Evolutionary conservation across 2,888 invertebrate species (phyloP).

Genomic region (Cephus spinipes): DNA sequence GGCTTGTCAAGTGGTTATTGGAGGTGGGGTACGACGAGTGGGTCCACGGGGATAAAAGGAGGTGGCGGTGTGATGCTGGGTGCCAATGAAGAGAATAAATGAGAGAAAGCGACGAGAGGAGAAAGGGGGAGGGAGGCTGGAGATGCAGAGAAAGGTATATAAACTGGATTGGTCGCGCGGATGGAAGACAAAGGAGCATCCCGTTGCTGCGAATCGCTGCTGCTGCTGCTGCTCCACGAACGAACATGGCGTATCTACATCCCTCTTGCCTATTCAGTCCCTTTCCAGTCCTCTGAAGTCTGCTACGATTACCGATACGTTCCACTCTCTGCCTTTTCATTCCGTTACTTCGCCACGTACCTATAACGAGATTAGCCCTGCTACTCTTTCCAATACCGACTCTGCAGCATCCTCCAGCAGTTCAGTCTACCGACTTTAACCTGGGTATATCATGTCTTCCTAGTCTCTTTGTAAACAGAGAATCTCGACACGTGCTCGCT

Average conservation of each 20-base stretch:
- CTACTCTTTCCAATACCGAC: conserved; percentile 8
- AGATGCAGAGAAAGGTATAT: conserved; percentile 22
- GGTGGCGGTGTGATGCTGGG: conserved; percentile 14
- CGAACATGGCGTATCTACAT: conserved; percentile 65
- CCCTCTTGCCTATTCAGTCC: conserved; percentile 41
- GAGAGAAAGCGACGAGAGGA: conserved; percentile 14
- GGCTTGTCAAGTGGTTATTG: conserved; percentile 25
- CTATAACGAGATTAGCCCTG: conserved; percentile 22
- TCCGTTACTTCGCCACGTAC: conserved; percentile 40
- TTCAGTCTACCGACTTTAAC: neutral
- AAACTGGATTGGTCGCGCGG: conserved; percentile 36
- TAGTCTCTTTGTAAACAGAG: neutral
- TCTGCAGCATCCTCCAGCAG: conserved; percentile 21
- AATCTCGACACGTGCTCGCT: neutral
- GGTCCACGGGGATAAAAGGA: conserved; percentile 14
- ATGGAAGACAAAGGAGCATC: conserved; percentile 63
- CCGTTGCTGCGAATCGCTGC: conserved; percentile 59
- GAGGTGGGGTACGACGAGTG: conserved; percentile 25
- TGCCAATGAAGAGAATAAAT: neutral
- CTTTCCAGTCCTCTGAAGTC: conserved; percentile 14
- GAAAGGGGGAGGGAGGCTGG: conserved; percentile 19
- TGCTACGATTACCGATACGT: conserved; percentile 25
- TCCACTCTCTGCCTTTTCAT: conserved; percentile 60
- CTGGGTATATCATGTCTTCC: neutral
- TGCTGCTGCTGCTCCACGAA: conserved; percentile 24